Conservation (phyloP, 2,888 invertebrate species). For the Cheilosia variabilis region DNA sequence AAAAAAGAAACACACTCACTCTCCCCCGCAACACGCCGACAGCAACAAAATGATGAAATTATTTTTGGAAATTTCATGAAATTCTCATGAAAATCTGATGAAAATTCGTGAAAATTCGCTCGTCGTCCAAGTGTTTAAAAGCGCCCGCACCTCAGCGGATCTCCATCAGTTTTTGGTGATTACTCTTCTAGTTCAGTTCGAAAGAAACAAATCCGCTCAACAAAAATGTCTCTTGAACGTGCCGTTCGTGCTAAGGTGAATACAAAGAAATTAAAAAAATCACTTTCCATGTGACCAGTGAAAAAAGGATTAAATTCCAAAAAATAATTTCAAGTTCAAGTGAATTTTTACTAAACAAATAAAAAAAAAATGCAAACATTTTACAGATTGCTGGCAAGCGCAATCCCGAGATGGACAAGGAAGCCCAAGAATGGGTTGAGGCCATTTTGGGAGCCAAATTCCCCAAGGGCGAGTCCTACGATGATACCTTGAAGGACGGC, state of each 20-base stretch:
- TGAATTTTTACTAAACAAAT: slow-evolving; percentile 22
- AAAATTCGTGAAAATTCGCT: slow-evolving; percentile 71
- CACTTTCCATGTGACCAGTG: neutral
- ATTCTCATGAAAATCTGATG: slow-evolving; percentile 66
- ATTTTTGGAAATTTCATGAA: slow-evolving; percentile 81
- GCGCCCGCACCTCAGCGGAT: slow-evolving; percentile 79
- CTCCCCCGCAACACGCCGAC: slow-evolving; percentile 55
- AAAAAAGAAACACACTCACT: slow-evolving; percentile 29
- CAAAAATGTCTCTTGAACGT: slow-evolving; percentile 94
- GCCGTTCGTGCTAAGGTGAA: slow-evolving; percentile 95
- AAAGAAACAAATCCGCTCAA: slow-evolving; percentile 55
- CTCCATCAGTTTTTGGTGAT: slow-evolving; percentile 82
- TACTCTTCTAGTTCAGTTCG: slow-evolving; percentile 80
- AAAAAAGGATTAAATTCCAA: slow-evolving; percentile 3
- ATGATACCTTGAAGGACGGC: slow-evolving; percentile 96
- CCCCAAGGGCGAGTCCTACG: slow-evolving; percentile 91
- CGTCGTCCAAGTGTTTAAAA: slow-evolving; percentile 81
- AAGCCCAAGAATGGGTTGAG: slow-evolving; percentile 97
- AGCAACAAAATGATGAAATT: slow-evolving; percentile 77
- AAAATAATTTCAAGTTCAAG: slow-evolving; percentile 49
- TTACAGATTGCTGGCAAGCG: slow-evolving; percentile 92
- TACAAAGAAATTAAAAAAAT: slow-evolving; percentile 59
- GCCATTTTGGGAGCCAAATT: slow-evolving; percentile 93
- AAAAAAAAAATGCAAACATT: slow-evolving; percentile 45
- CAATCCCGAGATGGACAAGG: slow-evolving; percentile 91